Base-by-base conservation (phyloP, 2,113 vertebrate genomes). In the Hemicordylus capensis region DNA sequence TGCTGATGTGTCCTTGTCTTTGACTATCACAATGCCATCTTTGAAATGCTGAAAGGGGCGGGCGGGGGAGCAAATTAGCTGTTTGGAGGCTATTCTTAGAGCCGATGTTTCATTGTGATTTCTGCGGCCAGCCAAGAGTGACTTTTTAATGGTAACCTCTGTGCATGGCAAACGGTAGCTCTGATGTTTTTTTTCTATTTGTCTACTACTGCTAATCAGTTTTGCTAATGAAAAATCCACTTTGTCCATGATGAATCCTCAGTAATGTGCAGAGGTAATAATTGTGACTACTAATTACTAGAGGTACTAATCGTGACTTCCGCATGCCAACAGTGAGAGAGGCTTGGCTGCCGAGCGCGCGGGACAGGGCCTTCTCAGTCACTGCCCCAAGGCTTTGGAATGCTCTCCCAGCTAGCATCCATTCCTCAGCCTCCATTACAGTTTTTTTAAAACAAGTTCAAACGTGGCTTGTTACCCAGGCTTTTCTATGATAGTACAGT, bases 31-130 rank as follows among this genome's bases (percentile, higher is more conserved):
- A 92, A 90, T 77, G 90, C 85, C 46, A 48, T 83, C 91, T 78
- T 70, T 88, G 91, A 93, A 93, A 93, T 6, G 14, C 80, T 88
- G 56, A 79, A 91, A 90, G 82, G 77, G 73, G 66, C n/a, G 84
- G 59, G 22, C 2, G 17, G 17, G 39, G n/a, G 24, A 22, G 69
- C n/a, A 67, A 85, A 76, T 92, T 91, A 92, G 92, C 81, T 75
- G 28, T 74, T 85, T 82, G 86, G 83, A 81, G 90, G 80, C 85
- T 67, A 26, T 37, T 5, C 7, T n/a, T 2, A 8, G 63, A 86
- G 26, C 17, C 37, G 0, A 0, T 34, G 4, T 42, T 67, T 58
- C 64, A 6, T 11, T 48, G 46, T 6, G 69, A 80, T 73, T 39
- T 85, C 67, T 61, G 76, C 67, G 46, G 56, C 67, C 42, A 73